phyloP scores from a whole-genome alignment of 2,113 vertebrate species.

The Elgaria multicarinata region DNA sequence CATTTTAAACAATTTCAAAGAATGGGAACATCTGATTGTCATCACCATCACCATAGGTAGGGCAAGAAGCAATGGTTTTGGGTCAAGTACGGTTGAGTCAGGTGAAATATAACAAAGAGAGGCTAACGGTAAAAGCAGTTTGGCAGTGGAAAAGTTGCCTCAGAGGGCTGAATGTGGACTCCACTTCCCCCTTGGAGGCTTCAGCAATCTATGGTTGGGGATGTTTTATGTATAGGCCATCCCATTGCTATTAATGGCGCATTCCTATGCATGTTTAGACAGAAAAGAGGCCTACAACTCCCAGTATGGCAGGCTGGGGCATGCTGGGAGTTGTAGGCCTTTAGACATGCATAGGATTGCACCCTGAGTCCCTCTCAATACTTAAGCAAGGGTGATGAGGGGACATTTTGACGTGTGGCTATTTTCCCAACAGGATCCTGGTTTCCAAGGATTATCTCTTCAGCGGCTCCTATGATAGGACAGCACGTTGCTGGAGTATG shows the following conservation, averaged over 20 bases:
- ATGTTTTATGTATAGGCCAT: neutral
- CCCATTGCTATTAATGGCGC: too few species aligned
- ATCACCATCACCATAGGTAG: neutral
- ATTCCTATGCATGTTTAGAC: too few species aligned
- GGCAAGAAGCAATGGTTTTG: neutral
- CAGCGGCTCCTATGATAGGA: slow-evolving; percentile 84
- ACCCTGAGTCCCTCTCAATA: neutral
- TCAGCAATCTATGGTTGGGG: neutral
- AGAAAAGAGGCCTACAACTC: too few species aligned
- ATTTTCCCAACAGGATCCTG: slow-evolving; percentile 73
- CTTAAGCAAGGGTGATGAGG: neutral
- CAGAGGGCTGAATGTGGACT: neutral
- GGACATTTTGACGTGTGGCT: neutral
- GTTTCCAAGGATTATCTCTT: slow-evolving; percentile 80
- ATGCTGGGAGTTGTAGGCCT: neutral
- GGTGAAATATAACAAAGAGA: neutral
- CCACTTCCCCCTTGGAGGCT: neutral
- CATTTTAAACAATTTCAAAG: neutral
- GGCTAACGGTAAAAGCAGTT: neutral
- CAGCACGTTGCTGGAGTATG: slow-evolving; percentile 80
- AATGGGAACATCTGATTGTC: neutral
- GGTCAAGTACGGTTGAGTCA: neutral
- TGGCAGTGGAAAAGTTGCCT: neutral
- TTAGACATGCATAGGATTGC: neutral
- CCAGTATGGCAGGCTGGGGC: too few species aligned